Evolutionary conservation across 2,113 vertebrate species (phyloP).

Genomic region (Grus americana): DNA sequence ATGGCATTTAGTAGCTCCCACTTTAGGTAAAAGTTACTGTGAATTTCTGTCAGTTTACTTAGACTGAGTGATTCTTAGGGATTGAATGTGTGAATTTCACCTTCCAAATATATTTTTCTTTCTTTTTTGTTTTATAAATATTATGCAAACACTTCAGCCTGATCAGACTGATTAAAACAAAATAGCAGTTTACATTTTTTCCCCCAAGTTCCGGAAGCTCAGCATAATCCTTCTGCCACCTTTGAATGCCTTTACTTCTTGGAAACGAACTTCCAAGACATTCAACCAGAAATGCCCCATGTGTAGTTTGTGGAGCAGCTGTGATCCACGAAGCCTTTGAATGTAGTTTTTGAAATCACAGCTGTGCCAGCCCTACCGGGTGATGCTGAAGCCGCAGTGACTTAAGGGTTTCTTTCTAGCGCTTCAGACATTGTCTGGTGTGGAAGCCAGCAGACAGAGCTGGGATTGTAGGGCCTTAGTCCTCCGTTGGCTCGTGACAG

Average conservation of each 20-base stretch:
- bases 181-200: neutral
- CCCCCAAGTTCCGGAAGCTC: neutral
- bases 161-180: neutral
- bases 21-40: neutral
- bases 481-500: neutral
- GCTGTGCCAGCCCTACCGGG: neutral
- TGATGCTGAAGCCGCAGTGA: neutral
- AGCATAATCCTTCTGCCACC: neutral
- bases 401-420: neutral
- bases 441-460: neutral
- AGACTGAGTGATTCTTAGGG: neutral
- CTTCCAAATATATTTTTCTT: neutral
- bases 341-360: neutral
- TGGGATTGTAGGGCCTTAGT: neutral
- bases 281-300: neutral
- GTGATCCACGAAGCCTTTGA: neutral
- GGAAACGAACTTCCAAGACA: neutral
- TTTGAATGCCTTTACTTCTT: neutral
- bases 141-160: neutral
- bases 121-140: neutral
- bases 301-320: neutral
- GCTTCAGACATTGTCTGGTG: neutral
- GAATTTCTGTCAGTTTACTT: neutral
- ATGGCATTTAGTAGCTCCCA: neutral
- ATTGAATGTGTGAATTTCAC: neutral